Base-by-base conservation (phyloP, 2,888 invertebrate species). In the Linhomoeus sp. region DNA sequence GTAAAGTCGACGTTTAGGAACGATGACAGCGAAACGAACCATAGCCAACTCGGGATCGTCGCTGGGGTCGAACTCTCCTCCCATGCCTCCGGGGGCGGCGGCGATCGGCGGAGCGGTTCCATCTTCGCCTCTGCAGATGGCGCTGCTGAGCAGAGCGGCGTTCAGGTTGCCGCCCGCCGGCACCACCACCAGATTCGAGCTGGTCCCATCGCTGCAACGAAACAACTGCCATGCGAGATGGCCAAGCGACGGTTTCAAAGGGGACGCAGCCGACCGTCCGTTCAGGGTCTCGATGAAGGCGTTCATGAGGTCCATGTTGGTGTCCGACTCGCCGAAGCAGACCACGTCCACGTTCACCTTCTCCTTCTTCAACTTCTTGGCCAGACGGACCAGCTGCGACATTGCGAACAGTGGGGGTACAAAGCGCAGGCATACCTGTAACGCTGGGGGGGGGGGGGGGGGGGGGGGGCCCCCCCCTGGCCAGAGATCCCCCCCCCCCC, bases 11-110 rank as follows among this genome's bases (percentile, higher is more conserved):
- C n/a, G n/a, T n/a, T n/a, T n/a, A n/a, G n/a, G n/a, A n/a, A n/a
- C n/a, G n/a, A n/a, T n/a, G n/a, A n/a, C n/a, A n/a, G n/a, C n/a
- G n/a, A n/a, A n/a, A n/a, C n/a, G 52, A 50, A 69, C 77, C 67
- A 97, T 73, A 50, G 94, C 97, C 53, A 99, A 73, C 67, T 99
- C 97, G 1, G 97, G 97, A 73, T 99, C 97, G 72, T 97, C 94
- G 70, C 92, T 92, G 77, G 94, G 94, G 52, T 97, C 87, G 26
- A 92, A 90, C 64, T 83, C 94, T 36, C 77, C 75, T 17, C 81
- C 81, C 3, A 81, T 80, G 25, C 79, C 78, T 51, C 81, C 76
- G n/a, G 45, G 49, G 15, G 50, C 50, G 12, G 47, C 50, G 33
- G 49, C 47, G 25, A 49, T 40, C 36, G 54, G 49, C 20, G 76